Evolutionary conservation across 2,888 invertebrate species (phyloP).

Genomic region (Harpalus rubripes): DNA sequence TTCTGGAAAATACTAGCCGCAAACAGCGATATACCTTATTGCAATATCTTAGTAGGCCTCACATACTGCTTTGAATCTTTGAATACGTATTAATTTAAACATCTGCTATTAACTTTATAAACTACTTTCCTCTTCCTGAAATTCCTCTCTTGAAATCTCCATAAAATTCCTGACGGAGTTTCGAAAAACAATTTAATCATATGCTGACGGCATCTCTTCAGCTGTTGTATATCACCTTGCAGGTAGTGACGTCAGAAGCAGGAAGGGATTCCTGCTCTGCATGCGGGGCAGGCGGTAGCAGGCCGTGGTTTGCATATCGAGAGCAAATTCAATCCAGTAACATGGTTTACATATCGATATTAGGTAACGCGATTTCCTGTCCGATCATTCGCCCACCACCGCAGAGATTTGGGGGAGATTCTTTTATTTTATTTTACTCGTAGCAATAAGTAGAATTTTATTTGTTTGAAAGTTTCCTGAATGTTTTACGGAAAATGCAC

Average conservation of each 20-base stretch:
- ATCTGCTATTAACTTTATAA: background rate
- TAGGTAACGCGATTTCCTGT: constrained; percentile 36
- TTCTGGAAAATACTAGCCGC: too few relatives aligned
- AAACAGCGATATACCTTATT: too few relatives aligned
- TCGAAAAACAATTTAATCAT: background rate
- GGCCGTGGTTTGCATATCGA: constrained; percentile 26
- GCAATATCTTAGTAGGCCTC: background rate
- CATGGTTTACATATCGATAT: constrained; percentile 61
- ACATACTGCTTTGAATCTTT: background rate
- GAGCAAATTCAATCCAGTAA: constrained; percentile 60
- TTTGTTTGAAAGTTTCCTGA: background rate
- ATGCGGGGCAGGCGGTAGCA: constrained; percentile 9
- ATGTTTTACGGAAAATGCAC: background rate
- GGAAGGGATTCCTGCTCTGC: constrained; percentile 16
- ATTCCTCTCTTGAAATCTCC: background rate
- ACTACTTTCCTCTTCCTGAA: background rate
- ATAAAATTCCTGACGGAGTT: background rate
- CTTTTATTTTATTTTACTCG: background rate
- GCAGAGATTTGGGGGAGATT: background rate
- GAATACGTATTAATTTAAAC: background rate
- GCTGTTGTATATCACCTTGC: constrained; percentile 4
- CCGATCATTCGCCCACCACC: background rate
- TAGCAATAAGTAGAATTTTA: background rate
- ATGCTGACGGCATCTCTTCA: background rate
- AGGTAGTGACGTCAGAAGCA: constrained; percentile 31